Evolutionary conservation across 2,888 invertebrate species (phyloP), one percentile per base, ranked within the genome.

Genomic region (Xylota segnis): DNA sequence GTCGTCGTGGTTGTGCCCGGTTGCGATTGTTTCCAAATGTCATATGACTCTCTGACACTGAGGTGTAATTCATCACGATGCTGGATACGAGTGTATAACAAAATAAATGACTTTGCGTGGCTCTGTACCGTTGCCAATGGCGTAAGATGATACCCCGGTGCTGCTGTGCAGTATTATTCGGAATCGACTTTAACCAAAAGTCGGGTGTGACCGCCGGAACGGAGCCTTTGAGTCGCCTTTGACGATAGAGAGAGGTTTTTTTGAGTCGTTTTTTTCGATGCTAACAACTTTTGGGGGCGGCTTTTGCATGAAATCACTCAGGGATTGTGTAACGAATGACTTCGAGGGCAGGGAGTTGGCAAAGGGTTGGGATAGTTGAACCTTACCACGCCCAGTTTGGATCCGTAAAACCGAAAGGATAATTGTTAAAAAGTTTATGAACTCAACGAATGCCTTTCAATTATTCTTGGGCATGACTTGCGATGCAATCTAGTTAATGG

Each of bases 21-120:
- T 45, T 45, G 56, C 66, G 47, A 59, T 71, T 40, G 52, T 68
- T 71, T 61, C 40, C 56, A 83, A 79, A 79, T 79, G 83, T 78
- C 83, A 79, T 74, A 56, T 37, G 66, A 50, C 43, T 79, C 63
- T 74, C 65, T 68, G 83, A 63, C 47, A 79, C 43, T 27, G 43
- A 34, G 56, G 47, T 50, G 50, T 63, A 29, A 79, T 79, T 79
- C 83, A 83, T 83, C 74, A 83, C 47, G 43, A 29, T 50, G 65
- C 50, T 37, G 59, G 66, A 37, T 45, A 32, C 43, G 37, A 54
- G 50, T 50, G 40, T 27, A 52, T 29, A 52, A 54, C 61, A 52
- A 74, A 63, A 65, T 66, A 58, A 75, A 66, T 66, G 45, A 32
- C 29, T 76, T 5, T 59, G 23, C 50, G n/a, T 29, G 43, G 70